phyloP scores from a whole-genome alignment of 1,140 invertebrate species.

The Oscheius sp. region DNA sequence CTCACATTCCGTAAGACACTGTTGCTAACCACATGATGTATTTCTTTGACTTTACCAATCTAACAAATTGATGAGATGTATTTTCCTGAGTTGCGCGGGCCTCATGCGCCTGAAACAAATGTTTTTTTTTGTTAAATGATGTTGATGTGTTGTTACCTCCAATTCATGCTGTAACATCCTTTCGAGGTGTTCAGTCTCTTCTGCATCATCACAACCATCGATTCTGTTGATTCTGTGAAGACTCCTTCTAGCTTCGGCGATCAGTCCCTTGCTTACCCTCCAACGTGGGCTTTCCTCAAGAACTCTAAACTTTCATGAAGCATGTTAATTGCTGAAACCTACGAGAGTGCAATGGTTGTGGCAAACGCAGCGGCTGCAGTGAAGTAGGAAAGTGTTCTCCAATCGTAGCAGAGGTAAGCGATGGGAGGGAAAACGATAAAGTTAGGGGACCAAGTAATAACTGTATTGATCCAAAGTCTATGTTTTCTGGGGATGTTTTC shows the following conservation, averaged over 20 bases:
- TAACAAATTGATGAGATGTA: background rate
- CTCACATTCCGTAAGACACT: background rate
- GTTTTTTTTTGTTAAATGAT: too few relatives aligned
- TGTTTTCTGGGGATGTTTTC: slow-evolving; percentile 41
- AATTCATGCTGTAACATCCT: background rate
- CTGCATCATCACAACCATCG: background rate
- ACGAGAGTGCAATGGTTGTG: background rate
- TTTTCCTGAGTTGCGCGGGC: background rate
- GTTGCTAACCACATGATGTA: background rate
- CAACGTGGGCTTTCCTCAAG: background rate
- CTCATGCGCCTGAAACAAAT: background rate
- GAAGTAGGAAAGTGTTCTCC: slow-evolving; percentile 23
- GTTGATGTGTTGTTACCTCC: background rate
- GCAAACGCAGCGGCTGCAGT: slow-evolving; percentile 15
- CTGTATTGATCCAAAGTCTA: slow-evolving; percentile 42
- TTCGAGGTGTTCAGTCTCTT: background rate
- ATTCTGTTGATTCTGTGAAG: slow-evolving; percentile 12
- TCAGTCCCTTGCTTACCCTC: background rate
- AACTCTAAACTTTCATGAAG: background rate
- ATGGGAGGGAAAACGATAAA: slow-evolving; percentile 22
- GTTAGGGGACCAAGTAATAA: slow-evolving; percentile 43
- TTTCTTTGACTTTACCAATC: background rate
- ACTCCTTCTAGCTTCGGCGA: background rate
- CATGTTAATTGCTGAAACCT: background rate
- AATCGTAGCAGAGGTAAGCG: slow-evolving; percentile 27